Evolutionary conservation across 2,113 vertebrate species (phyloP).

Genomic region (Meles meles): DNA sequence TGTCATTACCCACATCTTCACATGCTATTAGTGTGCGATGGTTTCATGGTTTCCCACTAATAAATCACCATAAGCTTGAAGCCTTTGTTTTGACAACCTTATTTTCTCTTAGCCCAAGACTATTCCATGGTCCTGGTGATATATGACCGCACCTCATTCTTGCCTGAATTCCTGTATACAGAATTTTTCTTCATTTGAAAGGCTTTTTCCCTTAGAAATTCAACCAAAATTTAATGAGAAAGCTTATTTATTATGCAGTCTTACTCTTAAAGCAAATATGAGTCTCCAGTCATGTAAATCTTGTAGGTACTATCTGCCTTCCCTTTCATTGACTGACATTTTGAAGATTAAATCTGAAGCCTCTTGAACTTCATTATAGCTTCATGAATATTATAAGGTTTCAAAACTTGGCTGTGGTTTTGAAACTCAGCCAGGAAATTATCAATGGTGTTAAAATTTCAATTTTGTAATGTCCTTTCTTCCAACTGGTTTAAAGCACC

Average conservation of each 20-base stretch:
- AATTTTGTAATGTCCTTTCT: not conserved
- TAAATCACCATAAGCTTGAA: conserved; percentile 44
- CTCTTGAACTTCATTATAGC: conserved; percentile 73
- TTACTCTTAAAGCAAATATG: not conserved
- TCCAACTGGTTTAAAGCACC: not conserved
- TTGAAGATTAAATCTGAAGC: conserved; percentile 71
- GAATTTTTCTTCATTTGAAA: conserved; percentile 23
- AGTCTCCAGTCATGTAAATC: conserved; percentile 18
- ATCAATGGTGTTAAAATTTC: not conserved
- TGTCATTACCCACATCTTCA: not conserved
- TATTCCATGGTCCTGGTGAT: not conserved
- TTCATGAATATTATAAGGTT: conserved; percentile 67
- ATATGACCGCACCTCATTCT: not conserved
- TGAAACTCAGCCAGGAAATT: conserved; percentile 35
- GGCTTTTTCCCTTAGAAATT: conserved; percentile 3
- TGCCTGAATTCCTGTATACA: not conserved
- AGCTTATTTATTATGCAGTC: not conserved
- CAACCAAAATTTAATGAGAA: conserved; percentile 36
- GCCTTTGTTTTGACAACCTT: conserved; percentile 31
- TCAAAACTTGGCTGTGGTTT: conserved; percentile 45
- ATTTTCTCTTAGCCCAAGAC: conserved; percentile 45
- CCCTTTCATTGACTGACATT: conserved; percentile 66
- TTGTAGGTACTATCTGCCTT: conserved; percentile 48
- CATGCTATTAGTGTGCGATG: not conserved
- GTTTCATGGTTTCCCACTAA: not conserved